A percentile compares a stretch with the other conserved stretches of the same genome.
phyloP scores from a whole-genome alignment of 2,113 vertebrate species.

The Anhinga rufa region DNA sequence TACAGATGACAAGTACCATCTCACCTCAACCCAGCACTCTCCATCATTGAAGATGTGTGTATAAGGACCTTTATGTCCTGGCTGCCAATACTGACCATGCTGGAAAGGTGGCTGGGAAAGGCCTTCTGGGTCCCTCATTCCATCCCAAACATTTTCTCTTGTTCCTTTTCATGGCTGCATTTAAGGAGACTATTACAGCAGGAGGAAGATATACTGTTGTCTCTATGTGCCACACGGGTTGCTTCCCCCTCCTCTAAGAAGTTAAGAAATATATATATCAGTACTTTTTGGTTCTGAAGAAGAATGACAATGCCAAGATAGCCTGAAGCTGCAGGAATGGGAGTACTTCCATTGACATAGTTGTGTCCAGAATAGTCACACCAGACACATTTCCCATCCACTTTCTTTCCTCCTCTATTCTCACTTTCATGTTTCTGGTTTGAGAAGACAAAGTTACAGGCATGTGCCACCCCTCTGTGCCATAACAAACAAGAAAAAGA shows the following conservation, averaged over 20 bases:
- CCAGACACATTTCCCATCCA: neutral
- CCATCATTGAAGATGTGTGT: neutral
- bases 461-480: neutral
- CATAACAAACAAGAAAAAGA: neutral
- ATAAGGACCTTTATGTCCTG: neutral
- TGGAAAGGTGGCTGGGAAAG: neutral
- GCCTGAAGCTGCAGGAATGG: neutral
- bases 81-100: neutral
- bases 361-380: neutral
- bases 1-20: neutral
- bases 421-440: neutral
- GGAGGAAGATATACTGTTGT: neutral
- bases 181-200: neutral
- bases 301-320: neutral
- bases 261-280: neutral
- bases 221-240: neutral
- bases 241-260: neutral
- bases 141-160: neutral
- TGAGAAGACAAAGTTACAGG: neutral
- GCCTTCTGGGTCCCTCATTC: neutral
- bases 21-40: neutral
- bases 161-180: neutral
- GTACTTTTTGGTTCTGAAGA: neutral
- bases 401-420: neutral
- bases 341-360: neutral